These are phyloP conservation scores for Ephestia elutella DNA, from an alignment of 1,140 invertebrate species.

Conservation along the genomic window DNA sequence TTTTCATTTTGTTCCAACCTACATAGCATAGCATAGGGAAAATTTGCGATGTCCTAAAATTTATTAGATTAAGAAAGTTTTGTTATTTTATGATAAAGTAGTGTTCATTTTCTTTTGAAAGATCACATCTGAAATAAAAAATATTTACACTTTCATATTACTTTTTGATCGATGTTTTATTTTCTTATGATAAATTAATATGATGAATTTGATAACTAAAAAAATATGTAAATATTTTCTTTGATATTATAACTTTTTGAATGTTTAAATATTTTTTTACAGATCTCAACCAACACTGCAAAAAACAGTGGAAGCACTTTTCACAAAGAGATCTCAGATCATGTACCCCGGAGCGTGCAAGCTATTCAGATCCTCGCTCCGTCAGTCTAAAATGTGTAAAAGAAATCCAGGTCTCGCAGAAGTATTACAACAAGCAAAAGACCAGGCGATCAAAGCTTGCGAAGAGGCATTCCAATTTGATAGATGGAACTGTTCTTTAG, in stretches of 20 bases:
- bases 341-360: slow-evolving; percentile 51
- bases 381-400: slow-evolving; percentile 67
- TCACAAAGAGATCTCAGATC: slow-evolving; percentile 45
- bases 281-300: slow-evolving; percentile 57
- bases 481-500: slow-evolving; percentile 77
- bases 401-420: slow-evolving; percentile 72
- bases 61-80: too few species aligned
- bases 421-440: slow-evolving; percentile 69
- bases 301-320: slow-evolving; percentile 56
- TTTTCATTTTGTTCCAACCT: too few species aligned
- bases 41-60: too few species aligned
- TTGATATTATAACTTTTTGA: neutral
- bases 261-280: slow-evolving; percentile 21
- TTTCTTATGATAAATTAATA: neutral
- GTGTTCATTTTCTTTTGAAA: too few species aligned
- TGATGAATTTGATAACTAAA: too few species aligned
- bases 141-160: neutral
- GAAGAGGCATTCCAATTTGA: slow-evolving; percentile 77
- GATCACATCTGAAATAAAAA: neutral
- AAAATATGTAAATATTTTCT: too few species aligned
- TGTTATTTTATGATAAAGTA: too few species aligned
- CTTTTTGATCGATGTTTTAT: neutral
- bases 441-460: slow-evolving; percentile 74
- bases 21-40: too few species aligned
- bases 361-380: slow-evolving; percentile 37